Conservation (phyloP, 37 sponge, comb jelly and placozoan species). For the Cliona cf. orientalis region DNA sequence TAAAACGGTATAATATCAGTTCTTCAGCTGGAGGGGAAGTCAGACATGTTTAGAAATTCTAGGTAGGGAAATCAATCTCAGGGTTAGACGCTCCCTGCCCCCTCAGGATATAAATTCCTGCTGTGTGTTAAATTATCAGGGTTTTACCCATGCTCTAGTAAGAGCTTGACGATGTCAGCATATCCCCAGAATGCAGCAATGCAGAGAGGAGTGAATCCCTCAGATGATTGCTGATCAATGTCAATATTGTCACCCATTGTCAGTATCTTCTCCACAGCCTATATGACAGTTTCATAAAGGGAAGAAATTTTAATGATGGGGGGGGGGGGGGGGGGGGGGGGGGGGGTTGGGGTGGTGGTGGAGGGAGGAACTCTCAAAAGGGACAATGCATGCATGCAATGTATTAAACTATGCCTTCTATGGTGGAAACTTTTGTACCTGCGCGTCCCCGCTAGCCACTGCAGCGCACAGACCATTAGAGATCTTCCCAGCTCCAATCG, state of each 20-base stretch:
- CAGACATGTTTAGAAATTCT: no score
- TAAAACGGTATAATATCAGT: no score
- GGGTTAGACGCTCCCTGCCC: not conserved
- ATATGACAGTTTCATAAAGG: no score
- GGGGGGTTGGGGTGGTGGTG: no score
- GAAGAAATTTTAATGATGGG: no score
- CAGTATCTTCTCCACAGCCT: conserved; percentile 33
- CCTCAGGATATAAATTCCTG: not conserved
- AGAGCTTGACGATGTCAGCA: conserved; percentile 58
- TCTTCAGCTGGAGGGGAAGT: no score
- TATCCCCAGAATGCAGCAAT: conserved; percentile 88
- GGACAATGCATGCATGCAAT: no score
- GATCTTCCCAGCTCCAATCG: not conserved
- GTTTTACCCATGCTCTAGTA: conserved; percentile 61
- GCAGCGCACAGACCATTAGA: conserved; percentile 19
- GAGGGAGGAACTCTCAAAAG: no score
- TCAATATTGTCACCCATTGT: conserved; percentile 26
- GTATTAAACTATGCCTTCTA: no score
- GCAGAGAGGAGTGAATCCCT: conserved; percentile 75
- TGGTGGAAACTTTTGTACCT: conserved; percentile 27
- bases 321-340: no score
- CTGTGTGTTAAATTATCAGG: not conserved
- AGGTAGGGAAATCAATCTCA: no score
- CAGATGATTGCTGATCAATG: conserved; percentile 44
- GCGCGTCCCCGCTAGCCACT: conserved; percentile 32